phyloP scores from a whole-genome alignment of 1,140 invertebrate species.

The Saccostrea glomerata region DNA sequence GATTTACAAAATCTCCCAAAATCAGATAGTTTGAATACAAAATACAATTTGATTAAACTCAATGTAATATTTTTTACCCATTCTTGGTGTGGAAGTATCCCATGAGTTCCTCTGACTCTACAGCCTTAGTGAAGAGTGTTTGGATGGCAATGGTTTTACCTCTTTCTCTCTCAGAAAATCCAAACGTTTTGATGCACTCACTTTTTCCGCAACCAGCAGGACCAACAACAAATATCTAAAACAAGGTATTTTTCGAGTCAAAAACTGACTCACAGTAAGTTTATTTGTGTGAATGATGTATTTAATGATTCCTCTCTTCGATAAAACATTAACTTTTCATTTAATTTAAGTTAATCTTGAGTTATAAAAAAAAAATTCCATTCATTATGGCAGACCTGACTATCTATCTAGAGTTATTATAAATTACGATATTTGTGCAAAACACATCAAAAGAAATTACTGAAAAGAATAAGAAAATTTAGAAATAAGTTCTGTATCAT shows the following conservation, averaged over 20 bases:
- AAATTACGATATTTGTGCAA: too few species aligned
- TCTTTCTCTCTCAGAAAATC: constrained; percentile 74
- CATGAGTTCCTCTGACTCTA: constrained; percentile 75
- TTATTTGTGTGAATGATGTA: not conserved
- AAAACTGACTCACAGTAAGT: not conserved
- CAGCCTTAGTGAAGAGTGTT: constrained; percentile 76
- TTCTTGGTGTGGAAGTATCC: constrained; percentile 72
- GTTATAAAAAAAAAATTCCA: too few species aligned
- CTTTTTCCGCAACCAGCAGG: constrained; percentile 77
- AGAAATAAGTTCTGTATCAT: too few species aligned
- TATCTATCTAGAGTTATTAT: too few species aligned
- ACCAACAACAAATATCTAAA: constrained; percentile 76
- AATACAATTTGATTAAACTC: not conserved
- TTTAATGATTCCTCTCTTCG: too few species aligned
- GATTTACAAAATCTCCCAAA: not conserved
- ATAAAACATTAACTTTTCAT: too few species aligned
- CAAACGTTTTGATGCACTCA: constrained; percentile 78
- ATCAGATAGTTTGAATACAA: not conserved
- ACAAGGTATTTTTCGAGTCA: not conserved
- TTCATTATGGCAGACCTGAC: too few species aligned
- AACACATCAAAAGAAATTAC: too few species aligned
- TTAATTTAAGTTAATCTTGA: too few species aligned
- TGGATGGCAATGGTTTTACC: constrained; percentile 76
- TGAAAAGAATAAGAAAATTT: too few species aligned
- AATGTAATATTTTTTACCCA: too few species aligned